Evolutionary conservation across 2,113 vertebrate species (phyloP).

Genomic region (Falcunculus frontatus): DNA sequence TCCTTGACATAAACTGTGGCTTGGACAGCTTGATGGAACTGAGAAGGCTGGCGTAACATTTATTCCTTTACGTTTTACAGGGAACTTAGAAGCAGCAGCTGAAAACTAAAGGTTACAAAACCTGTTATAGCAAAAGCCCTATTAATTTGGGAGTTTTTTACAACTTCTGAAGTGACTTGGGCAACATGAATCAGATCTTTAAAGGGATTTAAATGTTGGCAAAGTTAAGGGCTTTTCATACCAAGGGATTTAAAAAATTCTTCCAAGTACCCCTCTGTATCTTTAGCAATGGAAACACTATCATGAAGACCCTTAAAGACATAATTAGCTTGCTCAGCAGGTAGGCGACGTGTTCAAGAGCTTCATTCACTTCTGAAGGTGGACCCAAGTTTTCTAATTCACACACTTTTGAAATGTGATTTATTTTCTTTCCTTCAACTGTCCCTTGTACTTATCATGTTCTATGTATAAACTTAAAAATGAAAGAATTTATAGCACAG

Average conservation of each 20-base stretch:
- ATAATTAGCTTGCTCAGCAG: background rate
- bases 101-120: background rate
- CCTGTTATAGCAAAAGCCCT: background rate
- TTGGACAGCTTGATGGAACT: background rate
- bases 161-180: background rate
- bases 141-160: background rate
- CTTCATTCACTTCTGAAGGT: background rate
- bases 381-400: background rate
- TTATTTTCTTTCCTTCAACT: background rate
- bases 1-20: background rate
- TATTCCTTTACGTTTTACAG: background rate
- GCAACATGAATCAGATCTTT: background rate
- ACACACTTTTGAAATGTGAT: background rate
- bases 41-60: background rate
- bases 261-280: background rate
- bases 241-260: background rate
- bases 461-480: slow-evolving; percentile 16
- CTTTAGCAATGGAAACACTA: background rate
- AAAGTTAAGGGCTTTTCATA: background rate
- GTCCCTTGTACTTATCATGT: background rate
- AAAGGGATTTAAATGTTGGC: background rate
- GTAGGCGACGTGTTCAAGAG: background rate
- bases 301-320: background rate
- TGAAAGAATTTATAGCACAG: slow-evolving; percentile 11
- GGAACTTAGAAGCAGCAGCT: background rate